Base-by-base conservation (phyloP, 2,113 vertebrate species). In the Leptobrachium ailaonicum region DNA sequence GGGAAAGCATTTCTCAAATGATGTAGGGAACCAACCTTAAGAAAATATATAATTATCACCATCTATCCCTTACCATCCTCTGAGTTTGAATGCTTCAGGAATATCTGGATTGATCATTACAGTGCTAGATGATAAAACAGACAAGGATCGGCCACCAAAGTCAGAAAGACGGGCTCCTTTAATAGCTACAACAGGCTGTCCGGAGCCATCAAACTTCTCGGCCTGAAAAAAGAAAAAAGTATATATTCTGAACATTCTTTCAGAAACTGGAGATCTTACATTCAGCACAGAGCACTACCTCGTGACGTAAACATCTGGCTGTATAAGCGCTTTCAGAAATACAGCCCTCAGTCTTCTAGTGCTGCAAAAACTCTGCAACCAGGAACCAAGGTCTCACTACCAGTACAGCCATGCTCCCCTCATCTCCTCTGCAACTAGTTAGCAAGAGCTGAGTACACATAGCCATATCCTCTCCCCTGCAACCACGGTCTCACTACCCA, bases 161-260 rank as follows among this genome's bases (percentile, higher is more conserved):
- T 99, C 98, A 4, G 98, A 98, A 45, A 99, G 91, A 73, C 95
- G 88, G n/a, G 95, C 97, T 76, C 93, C 96, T 88, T 95, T 98
- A 82, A 99, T 94, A 77, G 97, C 97, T 81, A 99, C 1, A 79
- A 99, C 90, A 2, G 98, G 97, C 81, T 97, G 95, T 78, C 92
- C 92, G 5, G 94, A 92, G n/a, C 96, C 96, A 69, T 98, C 96
- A 87, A 99, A 99, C 74, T 87, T 95, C 83, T 99, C 96, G 56
- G 98, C 98, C 98, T 99, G 86, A 74, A 11, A 83, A 70, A 80
- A 6, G 64, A 56, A 63, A 76, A 60, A 86, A 76, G 43, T 67
- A 54, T 2, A 60, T 1, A 60, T 12, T 13, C 20, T 32, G 20
- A 1, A 60, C 6, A 60, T 8, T 50, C 47, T 50, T 60, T 8